phyloP scores from a whole-genome alignment of 2,888 invertebrate species.

The Campaea margaritaria region DNA sequence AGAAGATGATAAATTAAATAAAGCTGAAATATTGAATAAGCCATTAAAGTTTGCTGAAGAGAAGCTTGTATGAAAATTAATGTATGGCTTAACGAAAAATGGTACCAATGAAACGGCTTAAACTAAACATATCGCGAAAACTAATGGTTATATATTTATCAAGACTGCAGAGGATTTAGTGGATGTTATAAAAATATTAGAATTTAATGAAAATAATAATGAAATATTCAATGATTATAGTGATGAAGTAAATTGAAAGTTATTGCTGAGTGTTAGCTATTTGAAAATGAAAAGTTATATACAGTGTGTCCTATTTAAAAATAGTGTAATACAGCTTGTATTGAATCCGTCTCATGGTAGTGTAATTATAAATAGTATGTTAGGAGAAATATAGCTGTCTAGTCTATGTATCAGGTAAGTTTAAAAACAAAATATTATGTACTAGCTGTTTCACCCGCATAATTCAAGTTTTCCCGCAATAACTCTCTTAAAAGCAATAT shows the following conservation, averaged over 20 bases:
- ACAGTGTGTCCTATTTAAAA: conserved; percentile 18
- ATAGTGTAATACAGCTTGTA: conserved; percentile 20
- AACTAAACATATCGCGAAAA: conserved; percentile 33
- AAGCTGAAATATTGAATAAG: conserved; percentile 61
- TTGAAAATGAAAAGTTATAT: conserved; percentile 8
- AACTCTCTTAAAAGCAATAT: too few relatives aligned
- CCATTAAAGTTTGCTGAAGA: conserved; percentile 78
- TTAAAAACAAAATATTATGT: conserved; percentile 27
- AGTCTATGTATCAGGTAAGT: conserved; percentile 33
- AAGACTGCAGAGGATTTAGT: conserved; percentile 24
- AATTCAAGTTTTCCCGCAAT: too few relatives aligned
- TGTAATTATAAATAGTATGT: conserved; percentile 21
- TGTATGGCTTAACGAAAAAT: conserved; percentile 13
- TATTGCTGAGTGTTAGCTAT: conserved; percentile 25
- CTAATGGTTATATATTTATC: conserved; percentile 26
- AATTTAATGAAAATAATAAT: conserved; percentile 22
- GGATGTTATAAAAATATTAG: conserved; percentile 20
- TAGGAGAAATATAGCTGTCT: conserved; percentile 23
- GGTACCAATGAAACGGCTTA: conserved; percentile 23
- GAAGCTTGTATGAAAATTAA: conserved; percentile 73
- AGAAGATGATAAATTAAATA: conserved; percentile 44
- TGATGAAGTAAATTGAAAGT: conserved; percentile 2
- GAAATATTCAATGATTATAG: conserved; percentile 8
- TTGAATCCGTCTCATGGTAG: conserved; percentile 40
- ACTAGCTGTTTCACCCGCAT: too few relatives aligned